These are phyloP conservation scores for Lepus americanus DNA, from an alignment of 2,113 vertebrate species.

Conservation along the genomic window DNA sequence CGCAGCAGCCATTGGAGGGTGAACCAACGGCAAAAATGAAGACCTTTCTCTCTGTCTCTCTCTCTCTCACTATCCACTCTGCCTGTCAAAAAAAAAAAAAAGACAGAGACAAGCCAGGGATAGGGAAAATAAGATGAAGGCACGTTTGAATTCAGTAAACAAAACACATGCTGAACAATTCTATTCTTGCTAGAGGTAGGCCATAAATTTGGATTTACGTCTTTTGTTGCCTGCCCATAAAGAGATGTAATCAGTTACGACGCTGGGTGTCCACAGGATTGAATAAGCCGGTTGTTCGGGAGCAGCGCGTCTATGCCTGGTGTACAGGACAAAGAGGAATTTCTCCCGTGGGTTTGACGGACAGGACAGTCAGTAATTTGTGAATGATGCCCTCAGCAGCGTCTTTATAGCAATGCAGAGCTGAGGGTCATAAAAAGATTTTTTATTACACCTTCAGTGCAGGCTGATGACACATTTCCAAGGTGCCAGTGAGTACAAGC, in stretches of 20 bases:
- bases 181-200: neutral
- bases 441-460: neutral
- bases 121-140: neutral
- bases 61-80: too few relatives aligned
- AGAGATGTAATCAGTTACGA: neutral
- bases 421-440: neutral
- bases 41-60: too few relatives aligned
- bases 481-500: neutral
- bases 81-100: neutral
- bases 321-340: slow-evolving; percentile 17
- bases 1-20: too few relatives aligned
- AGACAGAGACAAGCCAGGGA: neutral
- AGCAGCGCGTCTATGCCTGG: neutral
- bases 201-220: slow-evolving; percentile 37
- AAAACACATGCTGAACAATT: neutral
- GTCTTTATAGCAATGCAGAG: neutral
- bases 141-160: neutral
- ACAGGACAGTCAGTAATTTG: neutral
- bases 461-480: slow-evolving; percentile 19
- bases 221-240: slow-evolving; percentile 47
- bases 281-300: slow-evolving; percentile 30
- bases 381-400: neutral
- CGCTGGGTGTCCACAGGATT: neutral
- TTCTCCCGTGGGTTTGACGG: neutral
- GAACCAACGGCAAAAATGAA: too few relatives aligned